Conservation (phyloP, 2,797 vertebrate genomes). For the Nyctibius grandis region DNA sequence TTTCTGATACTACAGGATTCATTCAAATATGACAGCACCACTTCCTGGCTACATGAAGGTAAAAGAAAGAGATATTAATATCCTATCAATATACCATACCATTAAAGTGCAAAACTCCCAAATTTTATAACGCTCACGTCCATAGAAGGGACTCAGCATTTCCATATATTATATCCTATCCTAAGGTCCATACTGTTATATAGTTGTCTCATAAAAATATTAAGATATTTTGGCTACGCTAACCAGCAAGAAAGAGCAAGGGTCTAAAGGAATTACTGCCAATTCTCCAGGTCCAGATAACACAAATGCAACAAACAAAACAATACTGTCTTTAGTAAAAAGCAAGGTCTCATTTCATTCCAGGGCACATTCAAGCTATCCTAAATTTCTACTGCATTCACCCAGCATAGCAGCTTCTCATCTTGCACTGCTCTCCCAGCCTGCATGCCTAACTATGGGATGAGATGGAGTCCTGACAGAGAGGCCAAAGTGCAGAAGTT, state of each 20-base stretch:
- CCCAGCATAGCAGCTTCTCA: not conserved
- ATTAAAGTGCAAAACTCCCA: not conserved
- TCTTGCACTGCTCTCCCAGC: not conserved
- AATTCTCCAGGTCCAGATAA: not conserved
- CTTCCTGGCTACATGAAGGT: not conserved
- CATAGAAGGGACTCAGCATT: not conserved
- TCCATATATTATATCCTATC: not conserved
- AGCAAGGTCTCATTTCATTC: not conserved
- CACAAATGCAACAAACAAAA: not conserved
- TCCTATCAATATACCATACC: not conserved
- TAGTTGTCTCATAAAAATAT: not conserved
- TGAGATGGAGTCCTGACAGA: not conserved
- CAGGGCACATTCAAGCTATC: not conserved
- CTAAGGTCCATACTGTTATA: not conserved
- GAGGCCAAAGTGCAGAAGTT: not conserved
- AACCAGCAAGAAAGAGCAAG: not conserved
- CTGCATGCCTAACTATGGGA: not conserved
- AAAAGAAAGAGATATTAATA: not conserved
- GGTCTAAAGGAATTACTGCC: not conserved
- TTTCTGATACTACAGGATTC: not conserved
- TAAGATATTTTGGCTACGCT: not conserved
- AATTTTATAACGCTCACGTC: not conserved
- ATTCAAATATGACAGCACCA: not conserved
- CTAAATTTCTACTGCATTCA: not conserved
- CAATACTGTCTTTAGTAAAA: not conserved